Conservation (phyloP, 2,113 vertebrate species). For the Anhinga rufa region DNA sequence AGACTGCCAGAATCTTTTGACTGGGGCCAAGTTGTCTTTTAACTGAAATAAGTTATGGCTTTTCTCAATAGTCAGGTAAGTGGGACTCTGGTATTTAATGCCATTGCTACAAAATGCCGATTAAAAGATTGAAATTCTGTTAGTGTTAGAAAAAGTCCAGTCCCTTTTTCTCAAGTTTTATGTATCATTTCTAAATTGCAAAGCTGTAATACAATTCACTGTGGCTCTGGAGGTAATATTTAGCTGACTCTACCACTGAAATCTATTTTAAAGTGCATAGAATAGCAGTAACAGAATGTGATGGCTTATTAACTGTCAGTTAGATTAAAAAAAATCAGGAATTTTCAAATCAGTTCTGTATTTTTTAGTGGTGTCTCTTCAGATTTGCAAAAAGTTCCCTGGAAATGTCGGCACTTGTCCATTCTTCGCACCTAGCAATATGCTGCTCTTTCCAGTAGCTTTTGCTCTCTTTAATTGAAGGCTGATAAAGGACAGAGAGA, state of each 20-base stretch:
- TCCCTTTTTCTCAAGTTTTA: neutral
- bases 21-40: neutral
- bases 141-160: neutral
- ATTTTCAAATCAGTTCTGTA: neutral
- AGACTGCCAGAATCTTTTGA: neutral
- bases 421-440: neutral
- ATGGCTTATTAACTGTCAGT: neutral
- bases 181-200: neutral
- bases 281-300: neutral
- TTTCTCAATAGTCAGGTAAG: neutral
- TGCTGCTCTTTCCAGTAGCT: neutral
- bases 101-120: neutral
- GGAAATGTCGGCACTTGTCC: neutral
- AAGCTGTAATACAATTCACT: neutral
- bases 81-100: neutral
- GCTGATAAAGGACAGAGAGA: neutral
- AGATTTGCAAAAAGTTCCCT: neutral
- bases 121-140: neutral
- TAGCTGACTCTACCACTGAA: neutral
- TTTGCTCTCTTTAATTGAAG: neutral
- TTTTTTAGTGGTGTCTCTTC: neutral
- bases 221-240: neutral
- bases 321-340: neutral
- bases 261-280: neutral
- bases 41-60: neutral